Evolutionary conservation across 2,113 vertebrate species (phyloP).

Genomic region (Vimba vimba): DNA sequence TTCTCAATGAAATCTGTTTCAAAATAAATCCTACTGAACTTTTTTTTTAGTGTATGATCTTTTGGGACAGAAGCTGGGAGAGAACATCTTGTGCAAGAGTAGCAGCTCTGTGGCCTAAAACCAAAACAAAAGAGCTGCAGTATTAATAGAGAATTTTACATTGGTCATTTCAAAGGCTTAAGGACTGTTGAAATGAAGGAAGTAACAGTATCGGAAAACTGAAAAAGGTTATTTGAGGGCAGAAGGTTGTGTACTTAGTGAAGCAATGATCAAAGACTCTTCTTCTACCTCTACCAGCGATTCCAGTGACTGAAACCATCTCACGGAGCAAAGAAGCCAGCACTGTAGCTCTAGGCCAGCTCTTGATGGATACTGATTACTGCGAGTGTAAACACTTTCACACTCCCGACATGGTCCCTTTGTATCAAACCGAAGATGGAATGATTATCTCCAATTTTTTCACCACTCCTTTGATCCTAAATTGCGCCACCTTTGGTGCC

Average conservation of each 20-base stretch:
- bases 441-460: slow-evolving; percentile 34
- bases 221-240: neutral
- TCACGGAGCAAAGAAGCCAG: neutral
- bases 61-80: neutral
- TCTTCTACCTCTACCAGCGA: slow-evolving; percentile 7
- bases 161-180: slow-evolving; percentile 5
- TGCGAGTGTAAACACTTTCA: neutral
- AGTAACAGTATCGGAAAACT: neutral
- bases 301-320: neutral
- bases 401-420: neutral
- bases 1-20: neutral
- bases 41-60: neutral
- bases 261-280: slow-evolving; percentile 24
- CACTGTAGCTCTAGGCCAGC: neutral
- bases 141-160: slow-evolving; percentile 5
- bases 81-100: slow-evolving; percentile 14
- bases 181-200: neutral
- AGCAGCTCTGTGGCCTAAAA: neutral
- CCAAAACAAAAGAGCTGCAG: neutral
- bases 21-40: neutral
- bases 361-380: slow-evolving; percentile 34
- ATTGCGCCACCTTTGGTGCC: slow-evolving; percentile 3
- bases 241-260: slow-evolving; percentile 9
- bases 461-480: slow-evolving; percentile 2
- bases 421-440: slow-evolving; percentile 2